These are phyloP conservation scores for Sminthurides bifidus DNA, from an alignment of 1,140 invertebrate genomes.

Conservation along the genomic window DNA sequence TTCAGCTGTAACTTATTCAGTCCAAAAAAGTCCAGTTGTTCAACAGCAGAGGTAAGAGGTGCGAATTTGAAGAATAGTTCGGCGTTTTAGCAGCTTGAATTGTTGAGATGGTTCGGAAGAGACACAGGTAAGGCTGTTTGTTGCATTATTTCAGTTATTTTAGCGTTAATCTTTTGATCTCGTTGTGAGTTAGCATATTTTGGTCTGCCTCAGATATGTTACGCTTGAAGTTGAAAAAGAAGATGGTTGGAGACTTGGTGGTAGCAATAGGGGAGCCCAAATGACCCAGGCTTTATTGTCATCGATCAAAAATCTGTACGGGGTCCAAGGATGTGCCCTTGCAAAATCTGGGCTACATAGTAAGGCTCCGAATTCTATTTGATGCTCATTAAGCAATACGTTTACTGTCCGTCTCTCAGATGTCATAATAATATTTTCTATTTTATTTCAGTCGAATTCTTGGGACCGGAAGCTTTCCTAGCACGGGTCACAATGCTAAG, in stretches of 20 bases:
- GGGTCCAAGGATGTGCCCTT: not conserved
- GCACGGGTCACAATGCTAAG: constrained; percentile 1
- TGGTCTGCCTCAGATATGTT: not conserved
- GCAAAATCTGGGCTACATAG: not conserved
- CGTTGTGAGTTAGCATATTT: not conserved
- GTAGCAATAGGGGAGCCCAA: not conserved
- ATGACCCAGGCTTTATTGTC: not conserved
- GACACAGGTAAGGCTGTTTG: not conserved
- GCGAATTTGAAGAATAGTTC: too few relatives aligned
- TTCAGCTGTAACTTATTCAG: too few relatives aligned
- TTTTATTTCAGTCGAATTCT: constrained; percentile 1
- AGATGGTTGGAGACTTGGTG: not conserved
- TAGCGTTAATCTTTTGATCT: too few relatives aligned
- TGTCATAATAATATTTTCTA: not conserved
- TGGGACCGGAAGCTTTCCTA: not conserved
- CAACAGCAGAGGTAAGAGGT: too few relatives aligned
- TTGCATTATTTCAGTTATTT: too few relatives aligned
- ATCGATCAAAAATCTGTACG: constrained; percentile 2
- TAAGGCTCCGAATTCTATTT: not conserved
- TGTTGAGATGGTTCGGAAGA: not conserved
- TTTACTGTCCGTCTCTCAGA: not conserved
- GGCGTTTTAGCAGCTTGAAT: not conserved
- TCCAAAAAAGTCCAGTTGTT: too few relatives aligned
- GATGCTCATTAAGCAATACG: not conserved
- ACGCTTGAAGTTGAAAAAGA: not conserved